Conservation (phyloP, 1,140 invertebrate genomes). For the Pararge aegeria region DNA sequence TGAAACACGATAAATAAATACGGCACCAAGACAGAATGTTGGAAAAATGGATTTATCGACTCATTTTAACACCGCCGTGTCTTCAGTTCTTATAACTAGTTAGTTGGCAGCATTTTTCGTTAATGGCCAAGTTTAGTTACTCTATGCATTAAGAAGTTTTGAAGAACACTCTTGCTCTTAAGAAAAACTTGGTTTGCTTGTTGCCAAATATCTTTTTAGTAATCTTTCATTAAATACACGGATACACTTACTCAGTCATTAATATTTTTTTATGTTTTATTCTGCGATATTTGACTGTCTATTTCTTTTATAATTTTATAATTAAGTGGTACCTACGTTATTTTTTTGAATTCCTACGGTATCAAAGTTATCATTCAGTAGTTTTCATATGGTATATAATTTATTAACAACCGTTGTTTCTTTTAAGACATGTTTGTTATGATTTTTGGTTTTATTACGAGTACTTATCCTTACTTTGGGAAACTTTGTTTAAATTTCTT, state of each 20-base stretch:
- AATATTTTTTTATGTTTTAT: background rate
- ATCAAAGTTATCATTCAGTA: too few species aligned
- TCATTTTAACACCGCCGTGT: background rate
- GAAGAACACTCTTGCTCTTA: constrained; percentile 3
- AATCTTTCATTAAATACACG: background rate
- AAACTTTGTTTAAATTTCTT: too few species aligned
- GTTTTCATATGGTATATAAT: too few species aligned
- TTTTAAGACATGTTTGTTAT: too few species aligned
- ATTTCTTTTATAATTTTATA: background rate
- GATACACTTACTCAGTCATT: background rate
- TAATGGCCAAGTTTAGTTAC: constrained; percentile 7
- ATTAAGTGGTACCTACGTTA: too few species aligned
- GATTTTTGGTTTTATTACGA: too few species aligned
- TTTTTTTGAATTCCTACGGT: too few species aligned
- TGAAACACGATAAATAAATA: background rate
- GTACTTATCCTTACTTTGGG: too few species aligned
- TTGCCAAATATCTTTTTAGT: background rate
- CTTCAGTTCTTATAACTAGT: background rate
- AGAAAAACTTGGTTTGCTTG: background rate
- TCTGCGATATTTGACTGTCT: background rate
- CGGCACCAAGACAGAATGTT: background rate
- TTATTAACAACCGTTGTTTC: too few species aligned
- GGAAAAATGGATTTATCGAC: background rate
- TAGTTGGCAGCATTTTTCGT: background rate
- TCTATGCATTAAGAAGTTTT: constrained; percentile 6